These are phyloP conservation scores for Dinoponera quadriceps DNA, from an alignment of 1,140 invertebrate species.

Conservation along the genomic window DNA sequence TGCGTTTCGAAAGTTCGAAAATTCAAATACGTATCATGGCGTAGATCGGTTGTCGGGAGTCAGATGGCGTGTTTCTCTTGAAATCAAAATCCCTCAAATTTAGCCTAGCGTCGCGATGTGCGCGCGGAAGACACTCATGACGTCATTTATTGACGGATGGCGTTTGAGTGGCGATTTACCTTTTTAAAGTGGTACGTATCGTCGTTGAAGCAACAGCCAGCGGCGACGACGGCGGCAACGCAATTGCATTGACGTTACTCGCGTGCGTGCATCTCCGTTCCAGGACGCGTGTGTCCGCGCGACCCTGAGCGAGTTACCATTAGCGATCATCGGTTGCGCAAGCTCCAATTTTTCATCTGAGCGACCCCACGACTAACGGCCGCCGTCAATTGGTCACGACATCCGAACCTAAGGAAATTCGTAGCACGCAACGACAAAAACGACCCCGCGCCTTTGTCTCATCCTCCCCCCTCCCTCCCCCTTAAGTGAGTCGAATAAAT, in stretches of 20 bases:
- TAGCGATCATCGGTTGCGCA: slow-evolving; percentile 44
- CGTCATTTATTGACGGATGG: no score
- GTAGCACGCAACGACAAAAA: slow-evolving; percentile 17
- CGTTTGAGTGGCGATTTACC: not conserved
- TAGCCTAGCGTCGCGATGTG: no score
- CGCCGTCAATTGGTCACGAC: slow-evolving; percentile 53
- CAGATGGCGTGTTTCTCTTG: no score
- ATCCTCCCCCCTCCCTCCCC: not conserved
- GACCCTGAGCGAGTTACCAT: slow-evolving; percentile 35
- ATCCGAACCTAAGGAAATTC: slow-evolving; percentile 27
- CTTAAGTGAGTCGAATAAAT: not conserved
- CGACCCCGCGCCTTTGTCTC: not conserved
- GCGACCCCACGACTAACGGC: slow-evolving; percentile 8
- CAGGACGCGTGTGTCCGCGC: slow-evolving; percentile 5
- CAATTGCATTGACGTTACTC: slow-evolving; percentile 19
- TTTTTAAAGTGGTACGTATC: not conserved
- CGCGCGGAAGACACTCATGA: no score
- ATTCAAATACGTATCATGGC: no score
- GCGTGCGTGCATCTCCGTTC: slow-evolving; percentile 37
- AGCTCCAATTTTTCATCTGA: slow-evolving; percentile 44
- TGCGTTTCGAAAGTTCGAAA: no score
- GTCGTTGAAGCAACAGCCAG: not conserved
- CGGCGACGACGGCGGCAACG: no score
- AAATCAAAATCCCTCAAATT: no score
- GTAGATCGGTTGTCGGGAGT: no score